phyloP scores from a whole-genome alignment of 2,113 vertebrate genomes.

The Hystrix cristata region DNA sequence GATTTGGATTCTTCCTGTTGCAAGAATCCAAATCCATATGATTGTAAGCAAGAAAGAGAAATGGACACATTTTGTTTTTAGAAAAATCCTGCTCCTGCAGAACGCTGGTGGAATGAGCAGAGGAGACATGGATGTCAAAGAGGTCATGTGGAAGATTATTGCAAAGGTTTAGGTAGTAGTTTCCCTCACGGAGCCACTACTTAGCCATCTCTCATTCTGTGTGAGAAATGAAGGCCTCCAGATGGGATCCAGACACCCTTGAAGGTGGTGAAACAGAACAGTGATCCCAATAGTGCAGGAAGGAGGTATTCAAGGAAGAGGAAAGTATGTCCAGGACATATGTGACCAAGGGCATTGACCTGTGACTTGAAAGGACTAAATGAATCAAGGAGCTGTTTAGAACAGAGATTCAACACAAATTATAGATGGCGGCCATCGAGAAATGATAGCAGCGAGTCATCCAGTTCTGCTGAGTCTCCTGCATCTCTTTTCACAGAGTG shows the following conservation, averaged over 20 bases:
- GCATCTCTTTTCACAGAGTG: background rate
- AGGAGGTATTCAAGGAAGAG: background rate
- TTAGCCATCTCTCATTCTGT: background rate
- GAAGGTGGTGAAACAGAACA: background rate
- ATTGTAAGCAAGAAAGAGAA: background rate
- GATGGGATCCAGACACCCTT: background rate
- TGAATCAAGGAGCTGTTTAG: background rate
- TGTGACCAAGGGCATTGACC: background rate
- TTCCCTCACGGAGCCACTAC: background rate
- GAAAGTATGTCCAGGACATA: background rate
- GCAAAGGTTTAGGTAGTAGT: background rate
- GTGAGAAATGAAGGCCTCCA: background rate
- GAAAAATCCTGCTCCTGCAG: background rate
- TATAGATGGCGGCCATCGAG: background rate
- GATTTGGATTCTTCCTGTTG: background rate
- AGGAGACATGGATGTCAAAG: constrained; percentile 13
- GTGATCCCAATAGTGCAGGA: no score
- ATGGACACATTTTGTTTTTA: background rate
- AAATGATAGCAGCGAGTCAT: background rate
- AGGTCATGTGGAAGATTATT: background rate
- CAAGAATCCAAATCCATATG: background rate
- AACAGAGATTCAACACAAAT: background rate
- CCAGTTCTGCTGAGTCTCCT: background rate
- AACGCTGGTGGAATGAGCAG: background rate
- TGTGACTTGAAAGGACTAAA: background rate